Percentiles rank a stretch among this genome's conserved stretches.
phyloP scores from a whole-genome alignment of 2,797 vertebrate species.

The Spondyliosoma cantharus region DNA sequence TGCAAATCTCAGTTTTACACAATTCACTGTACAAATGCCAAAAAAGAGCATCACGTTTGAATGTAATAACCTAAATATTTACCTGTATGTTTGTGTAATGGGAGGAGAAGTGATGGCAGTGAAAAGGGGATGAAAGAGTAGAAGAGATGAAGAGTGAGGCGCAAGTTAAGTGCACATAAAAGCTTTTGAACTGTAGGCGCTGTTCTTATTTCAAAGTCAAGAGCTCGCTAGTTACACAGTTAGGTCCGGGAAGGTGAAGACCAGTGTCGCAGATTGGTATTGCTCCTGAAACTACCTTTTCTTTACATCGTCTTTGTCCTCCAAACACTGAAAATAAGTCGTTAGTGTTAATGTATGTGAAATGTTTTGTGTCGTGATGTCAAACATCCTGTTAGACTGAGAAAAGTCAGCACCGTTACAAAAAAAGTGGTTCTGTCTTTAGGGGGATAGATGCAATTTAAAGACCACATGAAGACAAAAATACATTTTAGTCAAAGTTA shows the following conservation, averaged over 20 bases:
- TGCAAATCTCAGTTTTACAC: conserved; percentile 53
- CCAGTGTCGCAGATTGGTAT: conserved; percentile 44
- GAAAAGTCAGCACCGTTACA: conserved; percentile 16
- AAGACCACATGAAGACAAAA: conserved; percentile 50
- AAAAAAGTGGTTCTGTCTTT: conserved; percentile 13
- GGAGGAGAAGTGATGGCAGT: conserved; percentile 26
- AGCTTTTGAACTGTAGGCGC: conserved; percentile 25
- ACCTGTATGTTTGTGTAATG: conserved; percentile 44
- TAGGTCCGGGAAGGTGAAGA: conserved; percentile 35
- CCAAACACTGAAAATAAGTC: conserved; percentile 66
- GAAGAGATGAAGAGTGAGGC: conserved; percentile 14
- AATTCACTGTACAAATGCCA: conserved; percentile 71
- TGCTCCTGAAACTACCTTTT: conserved; percentile 29
- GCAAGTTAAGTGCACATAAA: conserved; percentile 15
- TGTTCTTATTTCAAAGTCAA: conserved; percentile 32
- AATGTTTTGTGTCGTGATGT: conserved; percentile 30
- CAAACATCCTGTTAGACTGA: conserved; percentile 39
- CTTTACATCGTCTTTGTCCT: conserved; percentile 16
- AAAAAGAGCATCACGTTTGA: conserved; percentile 70
- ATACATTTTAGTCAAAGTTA: not conserved
- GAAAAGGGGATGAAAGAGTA: not conserved
- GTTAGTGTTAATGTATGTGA: conserved; percentile 51
- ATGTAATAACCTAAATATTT: conserved; percentile 67
- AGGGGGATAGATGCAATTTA: conserved; percentile 56
- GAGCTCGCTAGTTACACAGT: conserved; percentile 31